A percentile compares a stretch with the other conserved stretches of the same genome.
phyloP scores from a whole-genome alignment of 2,113 vertebrate genomes.

The Rhinichthys klamathensis region DNA sequence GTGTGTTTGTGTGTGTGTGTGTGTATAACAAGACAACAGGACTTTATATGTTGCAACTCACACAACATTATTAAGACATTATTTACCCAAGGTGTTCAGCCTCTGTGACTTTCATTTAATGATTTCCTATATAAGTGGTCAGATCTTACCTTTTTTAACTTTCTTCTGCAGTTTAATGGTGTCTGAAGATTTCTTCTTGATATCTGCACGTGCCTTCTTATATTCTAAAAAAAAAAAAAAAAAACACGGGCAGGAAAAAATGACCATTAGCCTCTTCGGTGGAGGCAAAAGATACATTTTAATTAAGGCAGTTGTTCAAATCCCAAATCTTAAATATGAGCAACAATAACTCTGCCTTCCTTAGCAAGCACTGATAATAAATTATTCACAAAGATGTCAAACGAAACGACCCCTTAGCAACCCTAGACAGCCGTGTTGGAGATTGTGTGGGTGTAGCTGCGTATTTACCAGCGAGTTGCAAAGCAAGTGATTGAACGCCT shows the following conservation, averaged over 20 bases:
- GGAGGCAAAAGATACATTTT: not conserved
- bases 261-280: not conserved
- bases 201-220: constrained; percentile 81
- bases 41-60: not conserved
- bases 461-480: not conserved
- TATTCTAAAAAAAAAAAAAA: constrained; percentile 70
- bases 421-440: not conserved
- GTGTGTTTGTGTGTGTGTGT: constrained; percentile 7
- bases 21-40: not conserved
- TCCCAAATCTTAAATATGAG: not conserved
- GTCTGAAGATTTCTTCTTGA: constrained; percentile 86
- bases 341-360: not conserved
- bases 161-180: constrained; percentile 86
- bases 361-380: not conserved
- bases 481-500: not conserved
- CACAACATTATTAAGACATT: not conserved
- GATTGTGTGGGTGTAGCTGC: not conserved
- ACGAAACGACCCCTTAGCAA: not conserved
- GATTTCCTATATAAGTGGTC: not conserved
- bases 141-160: constrained; percentile 81
- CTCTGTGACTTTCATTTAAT: not conserved
- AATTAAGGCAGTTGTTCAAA: not conserved
- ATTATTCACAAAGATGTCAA: constrained; percentile 9
- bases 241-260: not conserved
- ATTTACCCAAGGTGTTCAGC: constrained; percentile 26